These are phyloP conservation scores for Autographa gamma DNA, from an alignment of 2,888 invertebrate species.

Conservation along the genomic window DNA sequence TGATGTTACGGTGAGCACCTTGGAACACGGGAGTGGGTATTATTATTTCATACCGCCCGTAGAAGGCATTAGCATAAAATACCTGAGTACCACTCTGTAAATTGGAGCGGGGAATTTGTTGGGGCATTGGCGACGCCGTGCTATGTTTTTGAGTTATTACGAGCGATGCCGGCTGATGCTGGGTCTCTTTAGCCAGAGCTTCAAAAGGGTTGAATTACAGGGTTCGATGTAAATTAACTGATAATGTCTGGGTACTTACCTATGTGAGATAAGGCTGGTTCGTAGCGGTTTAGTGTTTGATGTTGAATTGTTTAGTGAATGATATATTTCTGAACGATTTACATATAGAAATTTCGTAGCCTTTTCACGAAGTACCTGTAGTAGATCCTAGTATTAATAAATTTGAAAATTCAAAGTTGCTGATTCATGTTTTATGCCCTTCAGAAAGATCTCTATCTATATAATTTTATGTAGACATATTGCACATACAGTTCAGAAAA, in stretches of 20 bases:
- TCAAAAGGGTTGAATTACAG: constrained; percentile 22
- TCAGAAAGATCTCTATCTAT: no score
- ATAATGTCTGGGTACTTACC: not conserved
- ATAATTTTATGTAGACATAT: no score
- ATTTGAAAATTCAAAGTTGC: no score
- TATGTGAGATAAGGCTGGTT: constrained; percentile 11
- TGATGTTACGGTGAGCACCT: constrained; percentile 50
- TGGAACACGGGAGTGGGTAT: constrained; percentile 63
- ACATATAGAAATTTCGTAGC: not conserved
- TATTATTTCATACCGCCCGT: constrained; percentile 78
- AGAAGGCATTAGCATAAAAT: constrained; percentile 79
- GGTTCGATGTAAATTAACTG: constrained; percentile 17
- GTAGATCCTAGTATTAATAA: no score
- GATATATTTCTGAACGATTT: not conserved
- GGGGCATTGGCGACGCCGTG: constrained; percentile 53
- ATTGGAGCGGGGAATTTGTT: constrained; percentile 69
- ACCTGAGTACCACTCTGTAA: constrained; percentile 68
- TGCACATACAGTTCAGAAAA: no score
- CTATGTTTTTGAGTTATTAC: constrained; percentile 55
- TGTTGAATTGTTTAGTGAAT: no score
- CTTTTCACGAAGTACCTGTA: no score
- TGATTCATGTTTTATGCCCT: no score
- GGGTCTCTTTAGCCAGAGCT: constrained; percentile 22
- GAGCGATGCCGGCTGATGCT: constrained; percentile 28
- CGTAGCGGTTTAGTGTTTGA: not conserved